Evolutionary conservation across 2,888 invertebrate species (phyloP).

Genomic region (Lamproptera curius): DNA sequence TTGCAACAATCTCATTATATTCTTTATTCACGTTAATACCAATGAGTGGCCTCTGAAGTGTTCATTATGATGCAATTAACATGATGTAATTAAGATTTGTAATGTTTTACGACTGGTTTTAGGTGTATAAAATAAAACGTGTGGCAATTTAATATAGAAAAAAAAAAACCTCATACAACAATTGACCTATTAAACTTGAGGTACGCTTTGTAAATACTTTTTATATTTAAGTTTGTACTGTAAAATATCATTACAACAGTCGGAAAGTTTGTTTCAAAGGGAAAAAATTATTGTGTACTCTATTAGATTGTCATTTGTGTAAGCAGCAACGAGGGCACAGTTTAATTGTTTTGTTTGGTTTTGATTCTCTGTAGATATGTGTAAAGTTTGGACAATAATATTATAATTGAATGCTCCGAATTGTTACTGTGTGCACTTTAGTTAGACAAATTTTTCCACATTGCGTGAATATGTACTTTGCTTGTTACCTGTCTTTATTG

Average conservation of each 20-base stretch:
- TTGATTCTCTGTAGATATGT: conserved; percentile 59
- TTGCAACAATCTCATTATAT: too few relatives aligned
- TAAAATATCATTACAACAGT: conserved; percentile 57
- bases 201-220: conserved; percentile 71
- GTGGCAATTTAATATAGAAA: conserved; percentile 36
- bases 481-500: too few relatives aligned
- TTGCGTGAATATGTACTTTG: conserved; percentile 20
- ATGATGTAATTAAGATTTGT: conserved; percentile 37
- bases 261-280: conserved; percentile 32
- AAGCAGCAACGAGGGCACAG: conserved; percentile 33
- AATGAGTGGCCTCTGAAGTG: conserved; percentile 60
- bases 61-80: conserved; percentile 48
- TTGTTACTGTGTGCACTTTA: conserved; percentile 33
- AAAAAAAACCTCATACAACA: conserved; percentile 45
- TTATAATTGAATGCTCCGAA: conserved; percentile 49
- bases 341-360: conserved; percentile 37
- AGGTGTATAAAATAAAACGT: conserved; percentile 39
- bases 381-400: conserved; percentile 73
- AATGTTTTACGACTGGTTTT: conserved; percentile 29
- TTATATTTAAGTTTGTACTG: conserved; percentile 67
- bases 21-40: too few relatives aligned
- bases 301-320: conserved; percentile 18
- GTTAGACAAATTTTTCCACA: conserved; percentile 25
- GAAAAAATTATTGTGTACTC: conserved; percentile 38
- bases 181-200: conserved; percentile 40